Conservation (phyloP, 1,140 invertebrate genomes). For the Nebria ingens region DNA sequence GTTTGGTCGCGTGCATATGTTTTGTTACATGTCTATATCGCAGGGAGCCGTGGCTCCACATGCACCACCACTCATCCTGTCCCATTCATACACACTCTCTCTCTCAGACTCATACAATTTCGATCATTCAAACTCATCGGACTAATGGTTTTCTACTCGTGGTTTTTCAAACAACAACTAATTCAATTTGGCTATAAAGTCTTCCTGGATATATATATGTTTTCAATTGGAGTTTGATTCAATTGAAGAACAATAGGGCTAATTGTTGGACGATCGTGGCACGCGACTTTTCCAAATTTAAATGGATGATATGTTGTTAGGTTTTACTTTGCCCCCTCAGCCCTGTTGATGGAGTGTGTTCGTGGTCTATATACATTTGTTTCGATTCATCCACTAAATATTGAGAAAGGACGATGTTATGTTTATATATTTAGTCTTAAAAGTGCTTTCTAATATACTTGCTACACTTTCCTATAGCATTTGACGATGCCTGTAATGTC, state of each 20-base stretch:
- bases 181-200: background rate
- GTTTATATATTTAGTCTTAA: too few species aligned
- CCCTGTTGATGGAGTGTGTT: too few species aligned
- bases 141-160: constrained; percentile 15
- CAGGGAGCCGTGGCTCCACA: background rate
- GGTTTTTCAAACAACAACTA: constrained; percentile 14
- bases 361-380: too few species aligned
- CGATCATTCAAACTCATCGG: constrained; percentile 17
- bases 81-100: constrained; percentile 8
- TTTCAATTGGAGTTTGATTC: constrained; percentile 18
- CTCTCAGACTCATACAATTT: constrained; percentile 14
- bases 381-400: too few species aligned
- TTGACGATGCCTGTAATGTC: too few species aligned
- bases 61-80: background rate
- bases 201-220: background rate
- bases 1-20: constrained; percentile 24
- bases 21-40: constrained; percentile 14
- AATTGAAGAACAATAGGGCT: constrained; percentile 9
- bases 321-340: too few species aligned
- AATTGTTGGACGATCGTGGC: too few species aligned
- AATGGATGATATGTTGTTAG: too few species aligned
- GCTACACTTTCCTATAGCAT: too few species aligned
- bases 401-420: too few species aligned
- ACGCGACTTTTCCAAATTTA: too few species aligned
- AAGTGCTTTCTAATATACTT: too few species aligned